Percentiles rank a stretch among this genome's conserved stretches.
phyloP scores from a whole-genome alignment of 2,888 invertebrate species.

The Apocheima hispidaria region DNA sequence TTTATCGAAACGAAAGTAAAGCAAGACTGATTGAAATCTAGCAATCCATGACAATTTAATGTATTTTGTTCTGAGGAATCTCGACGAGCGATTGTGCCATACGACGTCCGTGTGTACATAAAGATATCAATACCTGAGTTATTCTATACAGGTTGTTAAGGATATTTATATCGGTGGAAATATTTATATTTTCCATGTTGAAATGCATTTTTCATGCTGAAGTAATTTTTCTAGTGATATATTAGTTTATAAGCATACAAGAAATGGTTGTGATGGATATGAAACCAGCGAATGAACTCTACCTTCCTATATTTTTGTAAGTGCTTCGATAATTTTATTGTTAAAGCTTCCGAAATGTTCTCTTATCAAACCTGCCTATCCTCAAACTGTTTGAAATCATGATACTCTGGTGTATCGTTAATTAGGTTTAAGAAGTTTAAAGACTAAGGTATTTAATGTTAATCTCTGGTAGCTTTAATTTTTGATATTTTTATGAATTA shows the following conservation, averaged over 20 bases:
- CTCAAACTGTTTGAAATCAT: conserved; percentile 22
- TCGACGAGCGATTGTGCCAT: conserved; percentile 61
- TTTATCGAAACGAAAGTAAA: conserved; percentile 50
- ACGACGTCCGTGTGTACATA: conserved; percentile 40
- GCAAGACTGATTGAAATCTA: conserved; percentile 71
- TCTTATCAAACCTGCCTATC: conserved; percentile 39
- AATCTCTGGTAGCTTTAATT: conserved; percentile 76
- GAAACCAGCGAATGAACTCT: conserved; percentile 43
- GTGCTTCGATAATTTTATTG: conserved; percentile 43
- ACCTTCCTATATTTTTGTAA: conserved; percentile 28
- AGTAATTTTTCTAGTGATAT: conserved; percentile 34
- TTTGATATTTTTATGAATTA: conserved; percentile 55
- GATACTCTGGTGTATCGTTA: conserved; percentile 7
- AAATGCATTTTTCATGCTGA: conserved; percentile 39
- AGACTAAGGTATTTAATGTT: conserved; percentile 47
- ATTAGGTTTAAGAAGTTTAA: conserved; percentile 35
- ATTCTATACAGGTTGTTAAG: conserved; percentile 38
- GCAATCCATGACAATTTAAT: conserved; percentile 63
- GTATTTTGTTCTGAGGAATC: conserved; percentile 62
- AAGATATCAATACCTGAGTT: conserved; percentile 46
- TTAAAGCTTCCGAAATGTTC: conserved; percentile 45
- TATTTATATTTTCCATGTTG: conserved; percentile 30
- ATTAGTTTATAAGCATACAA: conserved; percentile 48
- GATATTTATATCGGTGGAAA: conserved; percentile 24
- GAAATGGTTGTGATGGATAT: conserved; percentile 56